Evolutionary conservation across 2,113 vertebrate species (phyloP).

Genomic region (Megaceryle maxima): DNA sequence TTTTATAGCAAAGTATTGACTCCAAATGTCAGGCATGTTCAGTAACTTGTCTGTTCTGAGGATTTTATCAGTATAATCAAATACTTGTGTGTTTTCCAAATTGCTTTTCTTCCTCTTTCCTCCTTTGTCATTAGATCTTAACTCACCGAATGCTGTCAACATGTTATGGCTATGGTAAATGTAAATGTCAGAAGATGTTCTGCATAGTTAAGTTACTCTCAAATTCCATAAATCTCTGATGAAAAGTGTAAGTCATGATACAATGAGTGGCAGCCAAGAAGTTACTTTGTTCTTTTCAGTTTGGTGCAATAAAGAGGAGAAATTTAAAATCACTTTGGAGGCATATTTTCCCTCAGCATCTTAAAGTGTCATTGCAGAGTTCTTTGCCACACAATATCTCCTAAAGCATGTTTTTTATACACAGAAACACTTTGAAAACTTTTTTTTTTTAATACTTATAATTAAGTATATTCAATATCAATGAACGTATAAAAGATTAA

Average conservation of each 20-base stretch:
- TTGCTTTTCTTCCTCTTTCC: not conserved
- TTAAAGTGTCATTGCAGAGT: not conserved
- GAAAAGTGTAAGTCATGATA: not conserved
- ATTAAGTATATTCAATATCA: conserved; percentile 47
- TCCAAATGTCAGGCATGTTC: not conserved
- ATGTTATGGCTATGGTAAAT: not conserved
- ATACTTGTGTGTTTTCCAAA: not conserved
- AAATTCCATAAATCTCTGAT: not conserved
- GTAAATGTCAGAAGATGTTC: not conserved
- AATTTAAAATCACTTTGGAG: not conserved
- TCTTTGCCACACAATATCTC: not conserved
- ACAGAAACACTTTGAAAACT: not conserved
- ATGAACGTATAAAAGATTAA: not conserved
- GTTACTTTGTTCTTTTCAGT: not conserved
- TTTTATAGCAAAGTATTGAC: not conserved
- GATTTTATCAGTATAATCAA: not conserved
- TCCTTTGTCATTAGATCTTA: not conserved
- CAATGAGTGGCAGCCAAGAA: not conserved
- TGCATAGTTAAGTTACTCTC: not conserved
- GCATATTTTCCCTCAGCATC: not conserved
- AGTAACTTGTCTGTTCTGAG: not conserved
- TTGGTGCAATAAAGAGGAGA: not conserved
- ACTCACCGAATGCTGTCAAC: not conserved
- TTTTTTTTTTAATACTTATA: not conserved
- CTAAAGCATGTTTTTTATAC: not conserved